Conservation (phyloP, 2,113 vertebrate genomes). For the Calidris pygmaea region DNA sequence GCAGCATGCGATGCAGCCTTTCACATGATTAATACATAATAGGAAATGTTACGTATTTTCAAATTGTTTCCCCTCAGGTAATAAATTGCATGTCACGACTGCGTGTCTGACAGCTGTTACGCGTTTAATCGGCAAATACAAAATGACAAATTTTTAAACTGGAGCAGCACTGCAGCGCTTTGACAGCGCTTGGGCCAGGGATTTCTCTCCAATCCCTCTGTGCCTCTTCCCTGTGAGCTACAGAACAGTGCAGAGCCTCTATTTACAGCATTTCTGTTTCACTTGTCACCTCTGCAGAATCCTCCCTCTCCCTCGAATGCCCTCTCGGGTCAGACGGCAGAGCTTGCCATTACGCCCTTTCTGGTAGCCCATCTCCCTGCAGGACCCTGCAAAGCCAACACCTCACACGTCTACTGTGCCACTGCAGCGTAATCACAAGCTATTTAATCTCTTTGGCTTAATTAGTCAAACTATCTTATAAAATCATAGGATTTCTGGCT, state of each 20-base stretch:
- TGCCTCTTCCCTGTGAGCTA: background rate
- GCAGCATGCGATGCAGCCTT: background rate
- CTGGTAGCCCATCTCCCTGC: background rate
- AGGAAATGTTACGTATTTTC: background rate
- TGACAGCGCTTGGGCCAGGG: background rate
- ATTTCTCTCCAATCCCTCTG: background rate
- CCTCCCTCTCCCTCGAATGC: background rate
- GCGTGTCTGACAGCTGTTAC: background rate
- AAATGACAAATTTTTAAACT: background rate
- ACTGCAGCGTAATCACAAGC: background rate
- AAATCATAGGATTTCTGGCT: background rate
- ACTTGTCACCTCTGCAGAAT: background rate
- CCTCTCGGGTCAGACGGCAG: background rate
- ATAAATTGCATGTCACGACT: background rate
- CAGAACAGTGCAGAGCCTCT: background rate
- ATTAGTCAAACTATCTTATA: background rate
- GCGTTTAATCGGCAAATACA: background rate
- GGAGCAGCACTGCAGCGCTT: background rate
- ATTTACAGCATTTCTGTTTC: background rate
- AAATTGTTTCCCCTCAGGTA: background rate
- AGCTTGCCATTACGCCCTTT: rapidly evolving
- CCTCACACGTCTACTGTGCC: background rate
- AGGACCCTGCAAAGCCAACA: rapidly evolving
- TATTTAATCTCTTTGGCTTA: background rate
- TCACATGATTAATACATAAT: background rate